phyloP scores from a whole-genome alignment of 2,797 vertebrate species.

The Macroramphosus scolopax region DNA sequence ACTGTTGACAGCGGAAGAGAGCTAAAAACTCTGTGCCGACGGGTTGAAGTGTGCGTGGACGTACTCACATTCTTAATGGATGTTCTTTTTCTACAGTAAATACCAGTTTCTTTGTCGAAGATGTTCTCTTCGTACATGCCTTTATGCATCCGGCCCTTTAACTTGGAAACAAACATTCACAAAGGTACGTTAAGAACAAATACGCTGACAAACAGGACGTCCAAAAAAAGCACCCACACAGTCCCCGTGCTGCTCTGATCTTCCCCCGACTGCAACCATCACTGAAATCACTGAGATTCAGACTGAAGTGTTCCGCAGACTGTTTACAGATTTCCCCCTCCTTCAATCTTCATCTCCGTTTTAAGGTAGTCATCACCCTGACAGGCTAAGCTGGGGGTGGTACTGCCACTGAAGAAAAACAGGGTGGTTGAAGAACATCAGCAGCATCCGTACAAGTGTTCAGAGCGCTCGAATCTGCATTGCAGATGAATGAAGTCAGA shows the following conservation, averaged over 20 bases:
- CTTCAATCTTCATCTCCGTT: conserved; percentile 20
- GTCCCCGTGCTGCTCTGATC: neutral
- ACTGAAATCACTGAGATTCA: conserved; percentile 22
- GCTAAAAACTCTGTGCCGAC: too few relatives aligned
- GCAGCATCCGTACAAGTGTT: conserved; percentile 9
- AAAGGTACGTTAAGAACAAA: too few relatives aligned
- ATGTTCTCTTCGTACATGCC: too few relatives aligned
- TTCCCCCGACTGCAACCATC: conserved; percentile 5
- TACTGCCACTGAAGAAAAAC: conserved; percentile 14
- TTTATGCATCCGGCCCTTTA: too few relatives aligned
- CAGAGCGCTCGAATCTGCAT: conserved; percentile 5
- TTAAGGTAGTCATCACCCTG: conserved; percentile 16
- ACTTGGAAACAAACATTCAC: too few relatives aligned
- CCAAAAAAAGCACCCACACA: too few relatives aligned
- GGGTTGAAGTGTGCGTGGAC: too few relatives aligned
- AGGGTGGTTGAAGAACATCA: conserved; percentile 6
- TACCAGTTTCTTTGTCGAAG: too few relatives aligned
- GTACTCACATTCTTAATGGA: too few relatives aligned
- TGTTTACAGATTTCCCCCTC: conserved; percentile 33
- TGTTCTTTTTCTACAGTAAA: too few relatives aligned
- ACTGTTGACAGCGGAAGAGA: too few relatives aligned
- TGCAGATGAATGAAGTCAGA: conserved; percentile 8
- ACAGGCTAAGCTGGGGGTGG: conserved; percentile 15
- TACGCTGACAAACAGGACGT: too few relatives aligned
- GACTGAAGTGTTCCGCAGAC: conserved; percentile 40